Conservation (phyloP, 53 echinoderm and acorn worm genomes). For the Actinopyga echinites region DNA sequence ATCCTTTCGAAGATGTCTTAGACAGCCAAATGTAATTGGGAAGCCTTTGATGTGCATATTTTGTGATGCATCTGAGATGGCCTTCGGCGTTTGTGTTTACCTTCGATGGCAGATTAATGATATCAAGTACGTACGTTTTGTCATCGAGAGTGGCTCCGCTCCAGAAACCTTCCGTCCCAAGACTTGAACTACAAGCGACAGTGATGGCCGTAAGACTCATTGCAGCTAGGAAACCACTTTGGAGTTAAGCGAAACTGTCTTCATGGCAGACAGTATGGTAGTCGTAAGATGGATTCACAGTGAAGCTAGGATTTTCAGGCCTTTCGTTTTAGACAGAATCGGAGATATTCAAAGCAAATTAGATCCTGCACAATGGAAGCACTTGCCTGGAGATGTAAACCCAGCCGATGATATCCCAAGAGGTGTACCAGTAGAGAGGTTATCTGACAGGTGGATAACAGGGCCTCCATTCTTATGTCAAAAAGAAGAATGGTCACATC, state of each 20-base stretch:
- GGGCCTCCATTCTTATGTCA: constrained; percentile 52
- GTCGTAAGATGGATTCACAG: constrained; percentile 50
- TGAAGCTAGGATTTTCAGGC: constrained; percentile 45
- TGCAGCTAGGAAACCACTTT: background rate
- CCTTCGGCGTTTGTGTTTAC: constrained; percentile 56
- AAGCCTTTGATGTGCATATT: constrained; percentile 46
- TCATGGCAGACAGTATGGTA: constrained; percentile 65
- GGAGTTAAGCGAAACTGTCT: constrained; percentile 26
- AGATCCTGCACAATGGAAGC: constrained; percentile 54
- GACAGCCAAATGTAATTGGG: constrained; percentile 19
- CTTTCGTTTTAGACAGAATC: constrained; percentile 44
- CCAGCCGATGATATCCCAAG: constrained; percentile 48
- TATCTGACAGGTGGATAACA: constrained; percentile 35
- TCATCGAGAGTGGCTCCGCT: constrained; percentile 61
- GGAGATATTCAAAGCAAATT: constrained; percentile 49
- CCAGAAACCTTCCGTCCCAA: constrained; percentile 44
- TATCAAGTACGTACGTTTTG: constrained; percentile 10
- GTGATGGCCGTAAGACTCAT: constrained; percentile 43
- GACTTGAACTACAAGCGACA: constrained; percentile 60
- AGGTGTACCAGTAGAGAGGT: background rate
- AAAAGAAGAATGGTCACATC: constrained; percentile 50
- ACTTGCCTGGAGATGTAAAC: constrained; percentile 62
- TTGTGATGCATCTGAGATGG: constrained; percentile 61
- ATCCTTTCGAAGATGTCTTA: constrained; percentile 46
- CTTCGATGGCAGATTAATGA: constrained; percentile 38